Percentiles rank a stretch among this genome's conserved stretches.
Conservation (phyloP, 1,140 invertebrate genomes). For the Cotesia glomerata region DNA sequence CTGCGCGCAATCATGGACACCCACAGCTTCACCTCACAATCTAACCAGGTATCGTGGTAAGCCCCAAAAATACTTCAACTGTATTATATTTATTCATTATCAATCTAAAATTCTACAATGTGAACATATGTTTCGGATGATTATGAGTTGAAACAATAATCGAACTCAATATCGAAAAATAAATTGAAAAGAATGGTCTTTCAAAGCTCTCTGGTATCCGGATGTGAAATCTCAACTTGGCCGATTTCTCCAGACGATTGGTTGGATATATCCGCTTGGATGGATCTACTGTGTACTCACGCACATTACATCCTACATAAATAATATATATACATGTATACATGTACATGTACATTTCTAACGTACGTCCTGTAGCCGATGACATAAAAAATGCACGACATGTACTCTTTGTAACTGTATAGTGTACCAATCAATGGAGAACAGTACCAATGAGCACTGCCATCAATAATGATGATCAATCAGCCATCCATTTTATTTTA, state of each 20-base stretch:
- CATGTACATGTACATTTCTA: background rate
- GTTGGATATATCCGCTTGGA: constrained; percentile 12
- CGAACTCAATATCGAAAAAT: too few species aligned
- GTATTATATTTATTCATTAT: background rate
- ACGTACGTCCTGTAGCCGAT: constrained; percentile 14
- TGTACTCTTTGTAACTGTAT: constrained; percentile 41
- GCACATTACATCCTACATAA: constrained; percentile 16
- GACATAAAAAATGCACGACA: constrained; percentile 28
- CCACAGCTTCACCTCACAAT: constrained; percentile 1
- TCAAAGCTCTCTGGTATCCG: background rate
- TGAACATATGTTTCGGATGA: too few species aligned
- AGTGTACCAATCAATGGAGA: background rate
- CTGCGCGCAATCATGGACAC: constrained; percentile 20
- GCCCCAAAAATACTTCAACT: background rate
- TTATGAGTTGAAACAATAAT: too few species aligned
- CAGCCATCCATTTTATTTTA: background rate
- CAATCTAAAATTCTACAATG: too few species aligned
- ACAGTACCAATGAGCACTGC: background rate
- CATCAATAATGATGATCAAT: background rate
- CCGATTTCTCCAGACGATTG: constrained; percentile 22
- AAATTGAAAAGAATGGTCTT: background rate
- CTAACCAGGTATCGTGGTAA: too few species aligned
- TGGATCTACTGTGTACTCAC: constrained; percentile 1
- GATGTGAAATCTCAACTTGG: constrained; percentile 9
- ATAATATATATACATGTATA: background rate